phyloP scores from a whole-genome alignment of 35 echinoderm and acorn worm species.

The Patiria miniata region DNA sequence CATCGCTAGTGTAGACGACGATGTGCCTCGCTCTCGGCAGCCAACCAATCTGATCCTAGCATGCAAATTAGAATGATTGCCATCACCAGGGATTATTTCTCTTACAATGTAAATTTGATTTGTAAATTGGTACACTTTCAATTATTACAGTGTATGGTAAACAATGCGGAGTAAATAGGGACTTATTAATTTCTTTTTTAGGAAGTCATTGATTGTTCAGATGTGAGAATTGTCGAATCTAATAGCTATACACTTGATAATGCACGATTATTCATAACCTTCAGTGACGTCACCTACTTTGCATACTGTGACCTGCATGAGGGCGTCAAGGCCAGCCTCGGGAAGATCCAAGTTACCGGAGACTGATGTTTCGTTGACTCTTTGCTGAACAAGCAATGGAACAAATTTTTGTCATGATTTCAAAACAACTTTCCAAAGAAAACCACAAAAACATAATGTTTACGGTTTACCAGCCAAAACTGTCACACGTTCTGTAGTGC shows the following conservation, averaged over 20 bases:
- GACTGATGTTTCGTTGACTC: slow-evolving; percentile 35
- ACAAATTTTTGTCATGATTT: neutral
- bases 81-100: neutral
- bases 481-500: neutral
- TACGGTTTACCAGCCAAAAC: neutral
- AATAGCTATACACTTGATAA: neutral
- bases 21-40: slow-evolving; percentile 75
- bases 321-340: slow-evolving; percentile 90
- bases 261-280: neutral
- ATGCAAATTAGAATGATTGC: neutral
- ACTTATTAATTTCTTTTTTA: no score
- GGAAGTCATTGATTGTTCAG: no score
- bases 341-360: slow-evolving; percentile 92
- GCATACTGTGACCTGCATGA: slow-evolving; percentile 94
- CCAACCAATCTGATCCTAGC: slow-evolving; percentile 86
- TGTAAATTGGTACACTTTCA: neutral
- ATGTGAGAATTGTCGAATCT: no score
- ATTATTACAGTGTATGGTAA: neutral
- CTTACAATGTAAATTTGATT: neutral
- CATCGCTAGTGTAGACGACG: slow-evolving; percentile 85
- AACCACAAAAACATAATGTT: neutral
- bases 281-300: slow-evolving; percentile 51
- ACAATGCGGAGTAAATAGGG: no score
- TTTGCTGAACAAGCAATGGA: slow-evolving; percentile 14
- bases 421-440: neutral